Percentiles rank a stretch among this genome's conserved stretches.
phyloP scores from a whole-genome alignment of 92 coral and sea anemone species.

The Umimayanthus kanabou region DNA sequence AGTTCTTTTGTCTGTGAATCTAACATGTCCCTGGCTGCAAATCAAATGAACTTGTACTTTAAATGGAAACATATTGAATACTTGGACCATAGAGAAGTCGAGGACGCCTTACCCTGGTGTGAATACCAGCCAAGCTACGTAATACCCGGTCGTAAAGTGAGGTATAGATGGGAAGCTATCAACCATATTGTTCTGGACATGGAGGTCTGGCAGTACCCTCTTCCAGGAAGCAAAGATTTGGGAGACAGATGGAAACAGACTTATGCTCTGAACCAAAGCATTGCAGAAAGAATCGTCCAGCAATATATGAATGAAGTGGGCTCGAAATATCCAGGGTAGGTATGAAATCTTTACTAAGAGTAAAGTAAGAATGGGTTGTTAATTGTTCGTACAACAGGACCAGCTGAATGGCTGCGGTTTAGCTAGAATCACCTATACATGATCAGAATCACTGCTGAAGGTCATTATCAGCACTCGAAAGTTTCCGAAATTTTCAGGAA shows the following conservation, averaged over 20 bases:
- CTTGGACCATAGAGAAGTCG: conserved; percentile 24
- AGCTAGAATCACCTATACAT: too few species aligned
- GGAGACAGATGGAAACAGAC: conserved; percentile 31
- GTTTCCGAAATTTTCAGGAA: too few species aligned
- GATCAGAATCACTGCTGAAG: too few species aligned
- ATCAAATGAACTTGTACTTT: neutral
- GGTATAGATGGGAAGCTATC: conserved; percentile 26
- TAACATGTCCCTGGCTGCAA: neutral
- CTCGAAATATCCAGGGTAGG: conserved; percentile 49
- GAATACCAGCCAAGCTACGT: conserved; percentile 47
- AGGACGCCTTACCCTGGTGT: conserved; percentile 28
- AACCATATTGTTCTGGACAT: conserved; percentile 19
- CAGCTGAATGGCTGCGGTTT: too few species aligned
- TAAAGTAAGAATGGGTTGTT: too few species aligned
- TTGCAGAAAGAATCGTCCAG: conserved; percentile 31
- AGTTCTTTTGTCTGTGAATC: conserved; percentile 2
- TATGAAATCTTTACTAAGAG: neutral
- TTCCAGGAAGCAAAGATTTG: neutral
- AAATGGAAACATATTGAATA: neutral
- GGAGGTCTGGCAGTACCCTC: conserved; percentile 30
- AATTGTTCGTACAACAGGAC: too few species aligned
- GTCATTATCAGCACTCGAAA: too few species aligned
- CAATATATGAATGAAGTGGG: conserved; percentile 34
- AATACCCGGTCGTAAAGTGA: neutral
- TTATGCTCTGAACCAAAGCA: conserved; percentile 44